Evolutionary conservation across 2,113 vertebrate species (phyloP).

Genomic region (Anser brachyrhynchus): DNA sequence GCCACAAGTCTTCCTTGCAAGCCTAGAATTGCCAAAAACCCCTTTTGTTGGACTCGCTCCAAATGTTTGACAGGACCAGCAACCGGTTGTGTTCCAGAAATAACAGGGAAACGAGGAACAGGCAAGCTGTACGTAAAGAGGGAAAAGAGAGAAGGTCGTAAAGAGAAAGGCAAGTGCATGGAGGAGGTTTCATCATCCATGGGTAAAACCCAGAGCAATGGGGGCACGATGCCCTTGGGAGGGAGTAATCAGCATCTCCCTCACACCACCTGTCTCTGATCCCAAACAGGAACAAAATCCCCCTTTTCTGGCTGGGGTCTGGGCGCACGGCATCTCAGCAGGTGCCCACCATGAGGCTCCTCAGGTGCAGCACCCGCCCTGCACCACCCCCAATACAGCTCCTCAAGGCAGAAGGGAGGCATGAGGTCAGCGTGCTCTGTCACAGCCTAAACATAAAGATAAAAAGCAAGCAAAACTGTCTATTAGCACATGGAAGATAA

Average conservation of each 20-base stretch:
- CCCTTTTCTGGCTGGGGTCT: background rate
- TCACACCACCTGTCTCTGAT: background rate
- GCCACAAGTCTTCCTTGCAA: slow-evolving; percentile 8
- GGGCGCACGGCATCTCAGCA: fast-evolving
- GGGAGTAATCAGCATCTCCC: background rate
- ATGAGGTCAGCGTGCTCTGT: background rate
- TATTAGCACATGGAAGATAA: background rate
- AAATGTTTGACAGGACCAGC: background rate
- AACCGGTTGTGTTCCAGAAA: background rate
- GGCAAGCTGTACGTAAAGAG: fast-evolving
- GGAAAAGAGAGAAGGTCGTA: background rate
- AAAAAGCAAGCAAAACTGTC: background rate
- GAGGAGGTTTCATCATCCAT: background rate
- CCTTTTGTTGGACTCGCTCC: background rate
- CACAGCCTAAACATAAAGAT: background rate
- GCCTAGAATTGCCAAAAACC: background rate
- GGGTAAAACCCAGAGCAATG: background rate
- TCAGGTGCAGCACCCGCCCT: background rate
- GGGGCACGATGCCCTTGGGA: background rate
- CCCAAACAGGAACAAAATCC: background rate
- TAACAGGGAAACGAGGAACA: background rate
- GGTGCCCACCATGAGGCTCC: fast-evolving
- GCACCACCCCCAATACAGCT: background rate
- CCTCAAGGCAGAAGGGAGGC: background rate
- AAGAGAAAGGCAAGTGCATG: background rate